These are phyloP conservation scores for Melanotaenia nigrans DNA, from an alignment of 2,797 vertebrate species.

Conservation along the genomic window DNA sequence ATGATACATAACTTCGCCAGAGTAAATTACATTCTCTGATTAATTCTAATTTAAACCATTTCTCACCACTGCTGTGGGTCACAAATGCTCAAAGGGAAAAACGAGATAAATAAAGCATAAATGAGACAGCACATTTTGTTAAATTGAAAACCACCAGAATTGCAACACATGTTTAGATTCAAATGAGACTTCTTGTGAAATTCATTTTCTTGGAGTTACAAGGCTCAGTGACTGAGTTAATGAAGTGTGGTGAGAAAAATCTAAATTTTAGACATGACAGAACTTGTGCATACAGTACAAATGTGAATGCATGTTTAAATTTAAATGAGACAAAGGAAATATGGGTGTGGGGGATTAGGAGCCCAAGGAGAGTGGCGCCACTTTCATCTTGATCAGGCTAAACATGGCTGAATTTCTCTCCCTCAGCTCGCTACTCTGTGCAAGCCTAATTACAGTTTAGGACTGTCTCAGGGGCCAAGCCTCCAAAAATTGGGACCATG, in stretches of 20 bases:
- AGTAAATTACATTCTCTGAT: conserved; percentile 30
- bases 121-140: background rate
- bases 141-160: background rate
- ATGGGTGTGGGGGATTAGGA: conserved; percentile 28
- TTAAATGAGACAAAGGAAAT: conserved; percentile 48
- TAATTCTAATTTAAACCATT: conserved; percentile 17
- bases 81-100: background rate
- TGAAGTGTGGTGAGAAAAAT: conserved; percentile 6
- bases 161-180: background rate
- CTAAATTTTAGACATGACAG: conserved; percentile 15
- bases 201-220: background rate
- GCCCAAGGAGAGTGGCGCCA: conserved; percentile 66
- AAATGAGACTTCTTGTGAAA: background rate
- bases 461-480: conserved; percentile 60
- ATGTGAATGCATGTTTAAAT: conserved; percentile 35
- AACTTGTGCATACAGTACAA: conserved; percentile 19
- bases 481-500: conserved; percentile 65
- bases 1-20: conserved; percentile 17
- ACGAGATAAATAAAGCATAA: background rate
- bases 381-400: conserved; percentile 71
- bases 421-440: conserved; percentile 65
- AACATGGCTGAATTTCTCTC: conserved; percentile 68
- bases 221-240: conserved; percentile 1
- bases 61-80: conserved; percentile 1
- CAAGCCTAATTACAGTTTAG: conserved; percentile 74